Percentiles rank a stretch among this genome's conserved stretches.
Conservation (phyloP, 2,888 invertebrate species). For the Chrysotoxum bicinctum region DNA sequence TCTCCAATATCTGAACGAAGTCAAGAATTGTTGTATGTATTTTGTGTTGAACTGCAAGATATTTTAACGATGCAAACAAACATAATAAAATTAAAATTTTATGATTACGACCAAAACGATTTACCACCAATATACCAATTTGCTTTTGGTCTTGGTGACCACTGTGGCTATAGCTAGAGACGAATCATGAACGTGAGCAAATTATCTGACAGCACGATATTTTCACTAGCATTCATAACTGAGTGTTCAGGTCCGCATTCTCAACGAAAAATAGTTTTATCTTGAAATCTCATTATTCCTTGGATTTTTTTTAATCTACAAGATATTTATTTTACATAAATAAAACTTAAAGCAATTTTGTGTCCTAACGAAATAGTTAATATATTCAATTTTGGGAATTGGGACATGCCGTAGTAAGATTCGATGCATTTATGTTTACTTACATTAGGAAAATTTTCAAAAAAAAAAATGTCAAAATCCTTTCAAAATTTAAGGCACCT, state of each 20-base stretch:
- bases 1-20: not conserved
- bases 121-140: conserved; percentile 58
- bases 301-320: too few species aligned
- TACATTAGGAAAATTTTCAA: too few species aligned
- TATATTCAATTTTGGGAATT: too few species aligned
- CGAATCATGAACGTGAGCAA: conserved; percentile 28
- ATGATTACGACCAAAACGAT: conserved; percentile 60
- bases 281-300: too few species aligned
- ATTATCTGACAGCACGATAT: conserved; percentile 15
- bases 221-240: not conserved
- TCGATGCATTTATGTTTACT: too few species aligned
- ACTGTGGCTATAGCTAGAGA: not conserved
- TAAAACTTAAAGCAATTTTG: too few species aligned
- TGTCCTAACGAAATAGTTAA: too few species aligned
- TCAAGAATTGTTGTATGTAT: not conserved
- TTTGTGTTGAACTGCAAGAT: not conserved
- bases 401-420: too few species aligned
- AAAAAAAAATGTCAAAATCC: too few species aligned
- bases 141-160: conserved; percentile 38
- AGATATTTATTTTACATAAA: too few species aligned
- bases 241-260: not conserved
- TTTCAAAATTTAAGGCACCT: too few species aligned
- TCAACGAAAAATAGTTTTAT: too few species aligned
- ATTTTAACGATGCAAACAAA: conserved; percentile 61
- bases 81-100: conserved; percentile 70